phyloP scores from a whole-genome alignment of 2,113 vertebrate genomes.

The Coreoperca whiteheadi region DNA sequence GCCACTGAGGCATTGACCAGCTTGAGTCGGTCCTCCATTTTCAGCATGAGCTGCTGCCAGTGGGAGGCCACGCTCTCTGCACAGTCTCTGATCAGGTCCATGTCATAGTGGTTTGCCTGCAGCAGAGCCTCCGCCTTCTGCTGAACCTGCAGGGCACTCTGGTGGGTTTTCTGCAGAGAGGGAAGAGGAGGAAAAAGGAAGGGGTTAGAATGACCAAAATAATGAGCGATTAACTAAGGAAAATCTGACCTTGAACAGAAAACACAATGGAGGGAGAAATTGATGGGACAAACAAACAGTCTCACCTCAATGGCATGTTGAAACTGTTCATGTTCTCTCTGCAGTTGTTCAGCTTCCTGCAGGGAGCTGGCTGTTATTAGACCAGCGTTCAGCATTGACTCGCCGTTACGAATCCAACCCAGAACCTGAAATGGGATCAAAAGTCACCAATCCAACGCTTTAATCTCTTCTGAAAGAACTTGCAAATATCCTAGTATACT shows the following conservation, averaged over 20 bases:
- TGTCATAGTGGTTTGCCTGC: conserved; percentile 97
- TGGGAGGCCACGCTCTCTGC: conserved; percentile 98
- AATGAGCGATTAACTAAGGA: not conserved
- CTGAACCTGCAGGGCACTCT: conserved; percentile 99
- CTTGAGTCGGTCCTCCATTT: conserved; percentile 99
- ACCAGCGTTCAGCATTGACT: conserved; percentile 98
- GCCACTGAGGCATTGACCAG: conserved; percentile 99
- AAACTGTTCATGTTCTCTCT: conserved; percentile 98
- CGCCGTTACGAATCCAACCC: conserved; percentile 98
- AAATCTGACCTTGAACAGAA: not conserved
- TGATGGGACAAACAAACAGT: not conserved
- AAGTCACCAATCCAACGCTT: not conserved
- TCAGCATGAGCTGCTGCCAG: conserved; percentile 99
- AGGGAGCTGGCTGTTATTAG: conserved; percentile 98
- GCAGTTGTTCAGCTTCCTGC: conserved; percentile 97
- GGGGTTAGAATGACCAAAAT: not conserved
- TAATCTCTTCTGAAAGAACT: not conserved
- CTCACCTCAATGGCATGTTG: conserved; percentile 98
- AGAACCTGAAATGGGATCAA: conserved; percentile 86
- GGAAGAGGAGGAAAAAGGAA: not conserved
- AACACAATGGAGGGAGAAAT: not conserved
- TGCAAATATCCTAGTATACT: not conserved
- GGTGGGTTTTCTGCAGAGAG: conserved; percentile 92
- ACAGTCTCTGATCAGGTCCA: conserved; percentile 98
- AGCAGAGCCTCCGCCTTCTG: conserved; percentile 97